phyloP scores from a whole-genome alignment of 2,797 vertebrate genomes.

The Pseudomugil tenellus region DNA sequence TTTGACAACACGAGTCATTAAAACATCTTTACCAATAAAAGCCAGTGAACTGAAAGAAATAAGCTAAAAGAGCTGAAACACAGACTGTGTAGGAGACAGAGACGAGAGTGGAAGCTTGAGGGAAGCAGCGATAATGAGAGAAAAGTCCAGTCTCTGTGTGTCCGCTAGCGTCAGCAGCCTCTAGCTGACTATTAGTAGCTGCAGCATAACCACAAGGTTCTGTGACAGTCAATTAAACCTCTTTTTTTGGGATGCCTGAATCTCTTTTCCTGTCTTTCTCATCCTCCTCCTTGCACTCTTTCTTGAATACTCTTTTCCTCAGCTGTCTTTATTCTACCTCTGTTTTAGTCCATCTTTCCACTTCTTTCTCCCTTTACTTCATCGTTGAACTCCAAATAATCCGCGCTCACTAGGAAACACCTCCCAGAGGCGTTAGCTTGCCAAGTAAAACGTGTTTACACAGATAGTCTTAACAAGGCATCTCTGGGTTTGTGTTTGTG shows the following conservation, averaged over 20 bases:
- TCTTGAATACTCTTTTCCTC: constrained; percentile 47
- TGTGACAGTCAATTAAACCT: constrained; percentile 92
- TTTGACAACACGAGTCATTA: constrained; percentile 22
- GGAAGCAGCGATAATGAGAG: constrained; percentile 73
- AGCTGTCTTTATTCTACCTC: constrained; percentile 45
- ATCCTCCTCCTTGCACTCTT: constrained; percentile 51
- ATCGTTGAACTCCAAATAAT: constrained; percentile 53
- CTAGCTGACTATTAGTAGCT: constrained; percentile 71
- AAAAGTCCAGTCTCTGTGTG: constrained; percentile 69
- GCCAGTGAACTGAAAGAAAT: constrained; percentile 15
- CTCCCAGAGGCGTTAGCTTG: constrained; percentile 22
- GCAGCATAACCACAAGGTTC: constrained; percentile 69
- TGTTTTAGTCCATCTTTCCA: constrained; percentile 28
- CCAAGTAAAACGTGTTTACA: constrained; percentile 60
- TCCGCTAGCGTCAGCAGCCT: constrained; percentile 71
- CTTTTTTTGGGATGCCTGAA: constrained; percentile 82
- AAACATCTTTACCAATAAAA: constrained; percentile 20
- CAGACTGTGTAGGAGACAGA: constrained; percentile 42
- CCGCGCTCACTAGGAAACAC: constrained; percentile 23
- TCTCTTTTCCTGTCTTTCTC: constrained; percentile 46
- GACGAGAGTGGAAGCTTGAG: constrained; percentile 53
- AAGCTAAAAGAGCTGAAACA: constrained; percentile 26
- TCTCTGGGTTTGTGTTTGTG: constrained; percentile 31
- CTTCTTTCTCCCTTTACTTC: constrained; percentile 16
- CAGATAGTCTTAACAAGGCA: constrained; percentile 41